A percentile compares a stretch with the other conserved stretches of the same genome.
Conservation (phyloP, 1,140 invertebrate species). For the Drosophila nigromelanica region DNA sequence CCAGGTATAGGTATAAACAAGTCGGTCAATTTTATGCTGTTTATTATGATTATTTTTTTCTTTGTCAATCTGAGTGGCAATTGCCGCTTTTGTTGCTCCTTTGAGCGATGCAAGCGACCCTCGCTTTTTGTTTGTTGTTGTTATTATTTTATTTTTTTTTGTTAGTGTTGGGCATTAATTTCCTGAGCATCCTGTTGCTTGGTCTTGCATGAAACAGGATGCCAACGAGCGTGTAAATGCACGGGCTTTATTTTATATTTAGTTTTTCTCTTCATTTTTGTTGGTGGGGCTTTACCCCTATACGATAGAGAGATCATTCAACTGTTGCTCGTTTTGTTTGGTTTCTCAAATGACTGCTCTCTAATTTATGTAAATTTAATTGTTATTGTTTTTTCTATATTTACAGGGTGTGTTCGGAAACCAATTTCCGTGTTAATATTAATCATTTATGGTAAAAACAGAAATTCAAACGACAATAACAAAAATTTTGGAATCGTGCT, state of each 20-base stretch:
- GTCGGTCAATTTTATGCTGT: conserved; percentile 1
- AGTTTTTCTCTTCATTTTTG: background rate
- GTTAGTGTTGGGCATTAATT: conserved; percentile 50
- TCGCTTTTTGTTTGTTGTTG: background rate
- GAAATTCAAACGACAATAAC: too few species aligned
- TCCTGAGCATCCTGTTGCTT: conserved; percentile 76
- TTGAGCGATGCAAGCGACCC: conserved; percentile 13
- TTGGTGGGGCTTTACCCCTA: conserved; percentile 27
- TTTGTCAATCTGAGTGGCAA: conserved; percentile 59
- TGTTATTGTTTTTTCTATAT: conserved; percentile 37
- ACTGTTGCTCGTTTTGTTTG: conserved; percentile 51
- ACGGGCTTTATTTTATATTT: conserved; percentile 36
- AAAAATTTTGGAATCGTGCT: too few species aligned
- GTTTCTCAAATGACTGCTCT: conserved; percentile 69
- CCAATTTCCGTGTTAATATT: conserved; percentile 37
- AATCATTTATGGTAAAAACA: conserved; percentile 25
- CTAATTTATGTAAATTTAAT: conserved; percentile 48
- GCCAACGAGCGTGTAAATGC: conserved; percentile 76
- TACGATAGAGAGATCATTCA: conserved; percentile 25
- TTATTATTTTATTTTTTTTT: background rate
- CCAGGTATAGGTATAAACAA: conserved; percentile 6
- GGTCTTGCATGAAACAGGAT: conserved; percentile 81
- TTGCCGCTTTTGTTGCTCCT: conserved; percentile 38
- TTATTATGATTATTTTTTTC: background rate
- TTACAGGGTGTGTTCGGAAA: conserved; percentile 26